Conservation (phyloP, 2,888 invertebrate genomes). For the Drepana falcataria region DNA sequence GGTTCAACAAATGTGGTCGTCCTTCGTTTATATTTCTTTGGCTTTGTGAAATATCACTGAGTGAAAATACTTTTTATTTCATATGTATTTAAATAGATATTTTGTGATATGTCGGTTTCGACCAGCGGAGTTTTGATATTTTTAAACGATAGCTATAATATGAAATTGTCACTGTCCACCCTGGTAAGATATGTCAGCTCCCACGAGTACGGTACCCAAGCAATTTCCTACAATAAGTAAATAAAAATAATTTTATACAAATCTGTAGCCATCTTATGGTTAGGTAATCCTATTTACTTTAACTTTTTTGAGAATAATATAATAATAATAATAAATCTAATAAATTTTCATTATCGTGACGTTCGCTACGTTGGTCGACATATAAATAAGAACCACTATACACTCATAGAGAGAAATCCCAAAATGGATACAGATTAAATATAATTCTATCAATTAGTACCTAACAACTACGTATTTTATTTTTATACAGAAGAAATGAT, state of each 20-base stretch:
- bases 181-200: conserved; percentile 67
- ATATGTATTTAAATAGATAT: conserved; percentile 44
- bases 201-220: conserved; percentile 57
- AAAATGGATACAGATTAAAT: conserved; percentile 77
- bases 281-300: conserved; percentile 50
- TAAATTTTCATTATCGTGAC: conserved; percentile 77
- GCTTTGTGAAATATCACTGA: conserved; percentile 75
- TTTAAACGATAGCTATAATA: conserved; percentile 31
- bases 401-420: conserved; percentile 78
- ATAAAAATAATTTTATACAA: conserved; percentile 72
- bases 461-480: conserved; percentile 60
- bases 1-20: conserved; percentile 46
- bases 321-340: conserved; percentile 69
- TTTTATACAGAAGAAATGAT: conserved; percentile 73
- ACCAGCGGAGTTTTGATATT: conserved; percentile 23
- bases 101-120: conserved; percentile 67
- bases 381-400: conserved; percentile 77
- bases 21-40: conserved; percentile 64
- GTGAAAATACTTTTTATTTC: conserved; percentile 57
- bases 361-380: conserved; percentile 78
- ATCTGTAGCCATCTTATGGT: conserved; percentile 78
- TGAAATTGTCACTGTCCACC: conserved; percentile 45
- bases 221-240: conserved; percentile 71
- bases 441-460: conserved; percentile 75
- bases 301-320: conserved; percentile 60